phyloP scores from a whole-genome alignment of 1,140 invertebrate genomes.

The Trichonephila inaurata region DNA sequence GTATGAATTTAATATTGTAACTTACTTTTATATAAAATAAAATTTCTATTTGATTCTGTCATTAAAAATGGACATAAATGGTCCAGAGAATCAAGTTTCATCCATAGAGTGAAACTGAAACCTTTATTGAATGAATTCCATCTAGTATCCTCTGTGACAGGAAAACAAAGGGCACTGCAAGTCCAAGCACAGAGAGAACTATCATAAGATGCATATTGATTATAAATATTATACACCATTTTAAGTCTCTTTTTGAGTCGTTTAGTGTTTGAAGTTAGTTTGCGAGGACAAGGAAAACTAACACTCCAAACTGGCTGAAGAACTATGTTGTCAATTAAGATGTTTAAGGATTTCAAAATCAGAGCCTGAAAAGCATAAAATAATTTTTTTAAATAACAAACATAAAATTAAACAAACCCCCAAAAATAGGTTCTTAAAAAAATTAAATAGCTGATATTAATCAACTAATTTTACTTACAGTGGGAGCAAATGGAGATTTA shows the following conservation, averaged over 20 bases:
- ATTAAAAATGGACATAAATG: conserved; percentile 15
- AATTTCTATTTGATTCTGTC: not conserved
- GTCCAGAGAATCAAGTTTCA: conserved; percentile 36
- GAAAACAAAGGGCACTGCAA: conserved; percentile 33
- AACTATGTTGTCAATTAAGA: conserved; percentile 31
- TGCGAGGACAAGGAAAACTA: conserved; percentile 45
- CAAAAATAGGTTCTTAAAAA: too few relatives aligned
- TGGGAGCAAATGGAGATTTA: conserved; percentile 24
- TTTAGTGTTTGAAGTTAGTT: not conserved
- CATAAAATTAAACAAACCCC: not conserved
- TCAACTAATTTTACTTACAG: conserved; percentile 35
- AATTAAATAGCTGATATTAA: not conserved
- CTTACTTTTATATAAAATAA: conserved; percentile 14
- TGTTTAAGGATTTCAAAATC: conserved; percentile 50
- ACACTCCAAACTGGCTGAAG: conserved; percentile 38
- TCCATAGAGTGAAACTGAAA: conserved; percentile 55
- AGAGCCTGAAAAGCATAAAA: conserved; percentile 37
- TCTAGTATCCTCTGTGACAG: conserved; percentile 57
- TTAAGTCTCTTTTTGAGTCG: conserved; percentile 49
- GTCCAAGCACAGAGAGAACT: conserved; percentile 42
- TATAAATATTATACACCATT: conserved; percentile 19
- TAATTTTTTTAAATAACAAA: not conserved
- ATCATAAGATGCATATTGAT: not conserved
- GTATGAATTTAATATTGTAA: not conserved
- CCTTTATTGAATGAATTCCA: conserved; percentile 65